Percentiles rank a stretch among this genome's conserved stretches.
Evolutionary conservation across 2,888 invertebrate genomes (phyloP).

Genomic region (Hydropsyche betteni): DNA sequence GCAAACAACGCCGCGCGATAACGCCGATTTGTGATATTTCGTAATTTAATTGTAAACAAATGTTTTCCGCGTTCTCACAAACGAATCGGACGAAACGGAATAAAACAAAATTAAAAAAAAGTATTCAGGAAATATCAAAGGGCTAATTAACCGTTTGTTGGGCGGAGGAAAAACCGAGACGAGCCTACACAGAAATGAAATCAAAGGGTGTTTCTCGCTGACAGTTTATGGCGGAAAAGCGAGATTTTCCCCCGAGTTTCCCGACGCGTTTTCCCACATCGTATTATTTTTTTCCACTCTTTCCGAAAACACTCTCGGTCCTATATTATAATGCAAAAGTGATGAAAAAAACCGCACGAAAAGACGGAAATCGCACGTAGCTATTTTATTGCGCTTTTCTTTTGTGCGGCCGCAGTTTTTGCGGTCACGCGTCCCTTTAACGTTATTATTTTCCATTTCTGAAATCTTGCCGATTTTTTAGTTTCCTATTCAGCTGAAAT

Average conservation of each 20-base stretch:
- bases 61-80: no score
- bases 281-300: conserved; percentile 1
- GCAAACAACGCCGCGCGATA: no score
- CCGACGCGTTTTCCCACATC: not conserved
- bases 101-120: no score
- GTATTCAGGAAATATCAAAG: not conserved
- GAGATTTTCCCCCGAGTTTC: conserved; percentile 8
- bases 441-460: not conserved
- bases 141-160: conserved; percentile 7
- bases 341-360: not conserved
- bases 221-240: not conserved
- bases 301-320: not conserved
- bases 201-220: not conserved
- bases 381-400: conserved; percentile 4
- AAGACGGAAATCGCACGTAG: conserved; percentile 21
- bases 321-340: no score
- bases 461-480: not conserved
- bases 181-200: not conserved
- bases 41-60: no score
- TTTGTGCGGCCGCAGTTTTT: not conserved
- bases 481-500: not conserved
- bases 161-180: not conserved
- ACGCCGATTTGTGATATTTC: no score
- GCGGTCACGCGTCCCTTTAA: not conserved
- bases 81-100: no score